These are phyloP conservation scores for Spicauda simplicius DNA, from an alignment of 2,888 invertebrate species.

Conservation along the genomic window DNA sequence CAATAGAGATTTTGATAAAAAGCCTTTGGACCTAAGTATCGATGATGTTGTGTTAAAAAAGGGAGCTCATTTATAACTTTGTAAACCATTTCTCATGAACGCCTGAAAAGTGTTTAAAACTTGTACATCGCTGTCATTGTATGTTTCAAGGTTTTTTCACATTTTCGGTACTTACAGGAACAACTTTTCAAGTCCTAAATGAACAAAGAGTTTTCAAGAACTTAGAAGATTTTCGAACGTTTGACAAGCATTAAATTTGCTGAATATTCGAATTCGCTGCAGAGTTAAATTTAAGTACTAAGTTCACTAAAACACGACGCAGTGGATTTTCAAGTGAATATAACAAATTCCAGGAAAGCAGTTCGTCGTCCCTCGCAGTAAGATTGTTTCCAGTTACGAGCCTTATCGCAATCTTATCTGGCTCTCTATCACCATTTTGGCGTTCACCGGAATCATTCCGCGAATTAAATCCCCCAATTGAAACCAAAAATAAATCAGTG, in stretches of 20 bases:
- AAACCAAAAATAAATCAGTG: conserved; percentile 20
- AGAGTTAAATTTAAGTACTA: neutral
- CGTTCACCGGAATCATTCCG: conserved; percentile 7
- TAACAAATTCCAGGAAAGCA: conserved; percentile 2
- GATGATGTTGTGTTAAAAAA: conserved; percentile 19
- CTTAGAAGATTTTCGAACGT: conserved; percentile 6
- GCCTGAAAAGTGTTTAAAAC: conserved; percentile 31
- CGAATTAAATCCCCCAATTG: conserved; percentile 18
- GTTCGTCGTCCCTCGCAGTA: neutral
- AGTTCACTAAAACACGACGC: neutral
- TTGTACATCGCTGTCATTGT: conserved; percentile 13
- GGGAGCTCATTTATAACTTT: conserved; percentile 7
- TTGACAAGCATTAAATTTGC: conserved; percentile 3
- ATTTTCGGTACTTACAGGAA: conserved; percentile 8
- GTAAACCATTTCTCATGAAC: conserved; percentile 30
- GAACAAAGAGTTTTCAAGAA: conserved; percentile 3
- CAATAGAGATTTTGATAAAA: conserved; percentile 25
- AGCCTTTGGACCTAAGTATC: conserved; percentile 23
- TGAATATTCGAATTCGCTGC: neutral
- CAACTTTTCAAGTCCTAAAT: neutral
- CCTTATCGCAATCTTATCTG: conserved; percentile 30
- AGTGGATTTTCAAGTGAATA: neutral
- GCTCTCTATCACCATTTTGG: conserved; percentile 15
- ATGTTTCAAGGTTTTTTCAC: conserved; percentile 12
- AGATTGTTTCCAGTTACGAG: conserved; percentile 13